A percentile compares a stretch with the other conserved stretches of the same genome.
These are phyloP conservation scores for Macrostomum lignano DNA, from an alignment of 1,140 invertebrate genomes.

Conservation along the genomic window DNA sequence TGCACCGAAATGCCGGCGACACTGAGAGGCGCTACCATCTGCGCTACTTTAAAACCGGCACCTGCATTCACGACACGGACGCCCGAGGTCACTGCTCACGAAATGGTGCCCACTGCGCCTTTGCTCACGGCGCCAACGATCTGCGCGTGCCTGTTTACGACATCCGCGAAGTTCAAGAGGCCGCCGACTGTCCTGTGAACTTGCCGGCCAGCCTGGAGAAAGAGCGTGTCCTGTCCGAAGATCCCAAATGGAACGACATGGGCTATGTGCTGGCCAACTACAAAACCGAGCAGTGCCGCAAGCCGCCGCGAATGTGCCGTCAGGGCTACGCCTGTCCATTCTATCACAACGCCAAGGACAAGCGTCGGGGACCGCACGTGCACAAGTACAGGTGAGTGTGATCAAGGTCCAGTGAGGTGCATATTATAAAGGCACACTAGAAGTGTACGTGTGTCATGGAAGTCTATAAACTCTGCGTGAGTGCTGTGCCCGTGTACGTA, in stretches of 20 bases:
- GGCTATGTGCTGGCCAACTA: constrained; percentile 39
- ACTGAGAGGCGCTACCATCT: constrained; percentile 84
- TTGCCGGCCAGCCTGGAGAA: constrained; percentile 18
- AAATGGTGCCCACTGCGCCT: constrained; percentile 71
- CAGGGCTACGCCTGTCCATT: constrained; percentile 95
- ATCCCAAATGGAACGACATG: constrained; percentile 68
- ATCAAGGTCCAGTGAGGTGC: too few relatives aligned
- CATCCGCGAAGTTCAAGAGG: constrained; percentile 42
- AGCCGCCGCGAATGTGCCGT: constrained; percentile 69
- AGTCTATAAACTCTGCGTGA: too few relatives aligned
- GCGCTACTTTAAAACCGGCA: constrained; percentile 89
- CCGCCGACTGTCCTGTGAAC: not conserved
- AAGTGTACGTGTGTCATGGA: too few relatives aligned
- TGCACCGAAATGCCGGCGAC: constrained; percentile 84
- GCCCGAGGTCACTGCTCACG: constrained; percentile 72
- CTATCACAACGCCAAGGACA: constrained; percentile 86
- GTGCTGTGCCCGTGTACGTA: too few relatives aligned
- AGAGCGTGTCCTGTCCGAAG: constrained; percentile 57
- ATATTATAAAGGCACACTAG: too few relatives aligned
- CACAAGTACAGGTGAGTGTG: constrained; percentile 65
- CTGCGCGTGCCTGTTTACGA: constrained; percentile 75
- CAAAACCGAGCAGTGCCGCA: constrained; percentile 86
- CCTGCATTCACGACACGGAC: constrained; percentile 92
- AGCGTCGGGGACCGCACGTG: constrained; percentile 52
- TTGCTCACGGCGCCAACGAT: constrained; percentile 78